Evolutionary conservation across 2,888 invertebrate species (phyloP).

Genomic region (Arctia plantaginis): DNA sequence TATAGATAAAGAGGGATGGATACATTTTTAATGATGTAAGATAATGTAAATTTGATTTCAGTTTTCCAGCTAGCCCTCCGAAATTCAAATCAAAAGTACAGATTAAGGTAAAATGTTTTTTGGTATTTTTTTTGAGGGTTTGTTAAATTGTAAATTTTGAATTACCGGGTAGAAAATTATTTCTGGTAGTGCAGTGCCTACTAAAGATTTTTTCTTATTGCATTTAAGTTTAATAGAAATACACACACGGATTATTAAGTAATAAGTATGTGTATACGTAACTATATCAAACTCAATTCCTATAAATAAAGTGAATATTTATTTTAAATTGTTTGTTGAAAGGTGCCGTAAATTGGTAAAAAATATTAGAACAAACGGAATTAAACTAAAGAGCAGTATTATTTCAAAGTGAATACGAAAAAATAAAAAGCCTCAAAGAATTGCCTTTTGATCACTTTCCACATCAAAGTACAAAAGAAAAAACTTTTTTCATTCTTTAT

Average conservation of each 20-base stretch:
- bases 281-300: not conserved
- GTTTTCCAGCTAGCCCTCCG: not conserved
- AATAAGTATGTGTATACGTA: no score
- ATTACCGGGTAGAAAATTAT: no score
- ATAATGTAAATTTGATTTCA: slow-evolving; percentile 21
- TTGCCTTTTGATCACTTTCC: not conserved
- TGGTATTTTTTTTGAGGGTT: not conserved
- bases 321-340: not conserved
- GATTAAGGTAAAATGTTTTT: not conserved
- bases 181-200: not conserved
- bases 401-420: not conserved
- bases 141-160: not conserved
- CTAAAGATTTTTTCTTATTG: no score
- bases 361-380: not conserved
- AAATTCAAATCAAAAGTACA: not conserved
- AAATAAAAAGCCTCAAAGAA: not conserved
- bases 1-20: slow-evolving; percentile 10
- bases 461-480: slow-evolving; percentile 22
- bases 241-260: no score
- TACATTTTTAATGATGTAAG: slow-evolving; percentile 16
- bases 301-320: not conserved
- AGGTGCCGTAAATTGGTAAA: not conserved
- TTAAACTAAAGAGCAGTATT: not conserved
- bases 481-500: slow-evolving; percentile 32
- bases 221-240: no score